phyloP scores from a whole-genome alignment of 2,888 invertebrate genomes.

The Uropetala carovei region DNA sequence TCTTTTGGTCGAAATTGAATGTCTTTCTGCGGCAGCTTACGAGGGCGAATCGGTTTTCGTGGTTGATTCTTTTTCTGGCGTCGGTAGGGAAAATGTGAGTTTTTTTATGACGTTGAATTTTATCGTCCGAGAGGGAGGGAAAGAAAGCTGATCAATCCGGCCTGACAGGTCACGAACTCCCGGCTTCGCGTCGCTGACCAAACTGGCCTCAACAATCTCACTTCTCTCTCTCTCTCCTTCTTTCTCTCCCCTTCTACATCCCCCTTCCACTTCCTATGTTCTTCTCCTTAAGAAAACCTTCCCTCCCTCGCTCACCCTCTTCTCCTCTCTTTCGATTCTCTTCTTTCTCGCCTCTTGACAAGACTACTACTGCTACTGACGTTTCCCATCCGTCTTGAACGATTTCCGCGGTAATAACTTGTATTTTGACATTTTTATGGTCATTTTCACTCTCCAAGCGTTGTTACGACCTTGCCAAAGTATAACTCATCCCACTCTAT shows the following conservation, averaged over 20 bases:
- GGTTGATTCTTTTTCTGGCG: not conserved
- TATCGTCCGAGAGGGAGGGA: not conserved
- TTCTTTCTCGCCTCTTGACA: not conserved
- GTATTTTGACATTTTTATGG: not conserved
- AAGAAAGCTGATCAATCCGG: constrained; percentile 50
- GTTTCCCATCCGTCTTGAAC: not conserved
- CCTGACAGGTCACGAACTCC: constrained; percentile 51
- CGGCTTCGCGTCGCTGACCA: not conserved
- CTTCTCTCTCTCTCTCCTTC: not conserved
- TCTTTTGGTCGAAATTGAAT: too few species aligned
- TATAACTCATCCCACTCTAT: too few species aligned
- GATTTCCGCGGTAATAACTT: not conserved
- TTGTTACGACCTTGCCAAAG: too few species aligned
- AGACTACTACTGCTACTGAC: not conserved
- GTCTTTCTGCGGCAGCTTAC: too few species aligned
- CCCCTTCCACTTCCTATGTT: not conserved
- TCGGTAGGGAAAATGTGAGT: not conserved
- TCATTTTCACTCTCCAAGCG: too few species aligned
- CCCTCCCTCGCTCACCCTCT: too few species aligned
- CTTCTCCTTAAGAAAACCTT: not conserved
- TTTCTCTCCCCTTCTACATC: not conserved
- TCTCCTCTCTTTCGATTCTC: not conserved
- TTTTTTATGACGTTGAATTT: constrained; percentile 40
- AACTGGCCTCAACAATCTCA: not conserved
- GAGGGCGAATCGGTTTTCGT: not conserved